A percentile compares a stretch with the other conserved stretches of the same genome.
These are phyloP conservation scores for Aquatica leii DNA, from an alignment of 2,888 invertebrate genomes.

Conservation along the genomic window DNA sequence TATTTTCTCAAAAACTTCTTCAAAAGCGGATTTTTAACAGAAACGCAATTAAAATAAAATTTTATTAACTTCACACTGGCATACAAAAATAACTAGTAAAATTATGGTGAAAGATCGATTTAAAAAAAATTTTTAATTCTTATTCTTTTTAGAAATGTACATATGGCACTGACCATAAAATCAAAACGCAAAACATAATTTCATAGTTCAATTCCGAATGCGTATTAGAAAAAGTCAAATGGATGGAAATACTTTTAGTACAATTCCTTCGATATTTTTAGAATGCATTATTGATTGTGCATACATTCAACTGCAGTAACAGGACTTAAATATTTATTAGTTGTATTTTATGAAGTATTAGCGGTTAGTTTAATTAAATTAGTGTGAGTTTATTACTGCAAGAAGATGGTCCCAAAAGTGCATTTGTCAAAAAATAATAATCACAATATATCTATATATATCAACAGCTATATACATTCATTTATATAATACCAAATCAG, in stretches of 20 bases:
- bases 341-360: background rate
- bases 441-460: background rate
- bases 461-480: slow-evolving; percentile 4
- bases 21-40: too few relatives aligned
- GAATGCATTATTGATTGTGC: background rate
- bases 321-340: background rate
- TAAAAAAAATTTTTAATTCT: too few relatives aligned
- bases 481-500: slow-evolving; percentile 10
- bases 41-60: slow-evolving; percentile 4
- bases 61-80: background rate
- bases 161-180: too few relatives aligned
- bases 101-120: background rate
- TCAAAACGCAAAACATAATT: too few relatives aligned
- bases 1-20: too few relatives aligned
- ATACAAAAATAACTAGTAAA: slow-evolving; percentile 7
- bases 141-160: too few relatives aligned
- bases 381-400: too few relatives aligned
- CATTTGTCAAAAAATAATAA: background rate
- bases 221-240: slow-evolving; percentile 5
- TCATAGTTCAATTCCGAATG: slow-evolving; percentile 9
- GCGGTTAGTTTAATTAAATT: too few relatives aligned
- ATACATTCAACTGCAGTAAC: background rate
- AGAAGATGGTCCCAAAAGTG: slow-evolving; percentile 7
- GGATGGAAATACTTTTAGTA: slow-evolving; percentile 11
- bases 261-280: slow-evolving; percentile 15